Percentiles rank a stretch among this genome's conserved stretches.
phyloP scores from a whole-genome alignment of 2,797 vertebrate genomes.

The Spinus pinus region DNA sequence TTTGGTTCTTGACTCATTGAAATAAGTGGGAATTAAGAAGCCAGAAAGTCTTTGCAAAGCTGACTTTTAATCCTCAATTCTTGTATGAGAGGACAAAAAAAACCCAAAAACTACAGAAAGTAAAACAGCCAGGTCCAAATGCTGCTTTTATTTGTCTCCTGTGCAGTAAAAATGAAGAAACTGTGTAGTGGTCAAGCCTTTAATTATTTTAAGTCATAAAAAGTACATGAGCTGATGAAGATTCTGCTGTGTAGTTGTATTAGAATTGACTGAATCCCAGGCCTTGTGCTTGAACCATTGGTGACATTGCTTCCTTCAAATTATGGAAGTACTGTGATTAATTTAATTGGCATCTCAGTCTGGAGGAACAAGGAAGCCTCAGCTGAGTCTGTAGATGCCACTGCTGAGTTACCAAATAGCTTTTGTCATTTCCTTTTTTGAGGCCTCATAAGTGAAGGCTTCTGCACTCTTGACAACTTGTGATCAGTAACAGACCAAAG shows the following conservation, averaged over 20 bases:
- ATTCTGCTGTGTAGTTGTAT: not conserved
- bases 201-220: not conserved
- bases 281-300: not conserved
- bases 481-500: not conserved
- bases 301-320: not conserved
- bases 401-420: not conserved
- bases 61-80: not conserved
- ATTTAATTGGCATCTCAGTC: not conserved
- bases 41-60: not conserved
- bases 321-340: not conserved
- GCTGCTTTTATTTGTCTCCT: not conserved
- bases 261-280: not conserved
- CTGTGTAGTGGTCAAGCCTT: not conserved
- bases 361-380: not conserved
- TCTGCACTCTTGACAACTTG: not conserved
- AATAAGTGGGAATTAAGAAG: not conserved
- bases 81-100: not conserved
- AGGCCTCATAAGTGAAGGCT: not conserved
- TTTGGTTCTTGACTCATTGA: not conserved
- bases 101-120: not conserved
- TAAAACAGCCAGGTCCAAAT: not conserved
- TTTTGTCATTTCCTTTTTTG: not conserved
- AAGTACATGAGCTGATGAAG: not conserved
- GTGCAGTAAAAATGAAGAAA: not conserved
- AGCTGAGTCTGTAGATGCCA: not conserved